Percentiles rank a stretch among this genome's conserved stretches.
These are phyloP conservation scores for Cryptomyrus ogoouensis DNA, from an alignment of 2,113 vertebrate genomes.

Conservation along the genomic window DNA sequence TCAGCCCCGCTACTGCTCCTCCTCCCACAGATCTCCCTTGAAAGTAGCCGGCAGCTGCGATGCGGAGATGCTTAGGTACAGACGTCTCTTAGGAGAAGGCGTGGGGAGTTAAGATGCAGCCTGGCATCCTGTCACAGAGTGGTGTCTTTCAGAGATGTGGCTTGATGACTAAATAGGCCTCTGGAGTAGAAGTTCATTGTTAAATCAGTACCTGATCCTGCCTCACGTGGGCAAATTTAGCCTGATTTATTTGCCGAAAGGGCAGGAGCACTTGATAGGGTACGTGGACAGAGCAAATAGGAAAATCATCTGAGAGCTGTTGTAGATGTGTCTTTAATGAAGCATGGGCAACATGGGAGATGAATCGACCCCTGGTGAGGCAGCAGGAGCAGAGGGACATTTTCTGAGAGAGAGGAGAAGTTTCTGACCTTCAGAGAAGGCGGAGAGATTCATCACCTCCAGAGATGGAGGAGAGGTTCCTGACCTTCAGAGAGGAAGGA, in stretches of 20 bases:
- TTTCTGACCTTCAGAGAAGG: neutral
- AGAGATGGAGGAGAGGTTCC: neutral
- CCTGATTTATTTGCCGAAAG: constrained; percentile 30
- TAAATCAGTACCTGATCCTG: neutral
- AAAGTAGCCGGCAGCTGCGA: neutral
- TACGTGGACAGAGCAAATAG: constrained; percentile 18
- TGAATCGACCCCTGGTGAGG: neutral
- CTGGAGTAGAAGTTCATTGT: neutral
- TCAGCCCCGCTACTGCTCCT: neutral
- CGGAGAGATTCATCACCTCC: neutral
- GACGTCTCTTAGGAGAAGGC: neutral
- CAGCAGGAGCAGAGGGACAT: neutral
- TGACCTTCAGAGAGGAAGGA: neutral
- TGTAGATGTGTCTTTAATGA: constrained; percentile 26
- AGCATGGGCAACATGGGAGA: constrained; percentile 18
- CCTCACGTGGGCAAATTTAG: neutral
- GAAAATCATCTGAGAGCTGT: constrained; percentile 25
- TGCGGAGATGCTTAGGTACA: neutral
- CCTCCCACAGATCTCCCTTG: neutral
- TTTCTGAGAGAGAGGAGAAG: neutral
- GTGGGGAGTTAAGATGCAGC: neutral
- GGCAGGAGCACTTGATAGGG: constrained; percentile 4
- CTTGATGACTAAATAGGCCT: constrained; percentile 31
- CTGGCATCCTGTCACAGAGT: neutral
- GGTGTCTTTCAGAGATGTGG: neutral